phyloP scores from a whole-genome alignment of 1,140 invertebrate genomes.

The Bombus soroeensis region DNA sequence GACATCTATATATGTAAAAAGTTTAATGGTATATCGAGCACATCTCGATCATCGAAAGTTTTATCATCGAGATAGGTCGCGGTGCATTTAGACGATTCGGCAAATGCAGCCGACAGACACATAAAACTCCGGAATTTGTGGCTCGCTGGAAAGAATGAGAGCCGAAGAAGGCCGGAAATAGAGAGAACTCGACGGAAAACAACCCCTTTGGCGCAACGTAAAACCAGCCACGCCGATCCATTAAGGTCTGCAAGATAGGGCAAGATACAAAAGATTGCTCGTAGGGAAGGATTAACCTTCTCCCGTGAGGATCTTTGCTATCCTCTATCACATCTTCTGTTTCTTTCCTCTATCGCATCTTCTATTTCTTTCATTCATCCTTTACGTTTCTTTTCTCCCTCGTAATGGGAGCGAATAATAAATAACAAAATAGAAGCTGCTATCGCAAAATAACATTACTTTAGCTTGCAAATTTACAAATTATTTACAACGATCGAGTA shows the following conservation, averaged over 20 bases:
- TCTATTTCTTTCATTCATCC: neutral
- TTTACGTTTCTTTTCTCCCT: too few relatives aligned
- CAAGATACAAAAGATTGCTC: constrained; percentile 66
- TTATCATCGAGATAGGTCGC: neutral
- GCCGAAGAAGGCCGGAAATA: constrained; percentile 60
- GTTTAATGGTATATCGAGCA: neutral
- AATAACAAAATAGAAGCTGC: too few relatives aligned
- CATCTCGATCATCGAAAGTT: neutral
- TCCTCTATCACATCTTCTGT: constrained; percentile 6
- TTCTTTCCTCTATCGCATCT: neutral
- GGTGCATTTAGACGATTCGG: constrained; percentile 6
- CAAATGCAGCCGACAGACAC: constrained; percentile 27
- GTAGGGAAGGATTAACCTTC: constrained; percentile 52
- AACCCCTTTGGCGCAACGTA: constrained; percentile 63
- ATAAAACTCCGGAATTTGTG: constrained; percentile 73
- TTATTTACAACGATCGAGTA: too few relatives aligned
- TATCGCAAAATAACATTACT: too few relatives aligned
- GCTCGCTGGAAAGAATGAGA: constrained; percentile 52
- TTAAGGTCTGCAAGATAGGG: constrained; percentile 64
- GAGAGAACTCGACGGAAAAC: constrained; percentile 64
- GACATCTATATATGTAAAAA: too few relatives aligned
- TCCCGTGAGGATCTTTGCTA: constrained; percentile 35
- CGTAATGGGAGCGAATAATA: too few relatives aligned
- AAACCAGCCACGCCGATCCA: constrained; percentile 72
- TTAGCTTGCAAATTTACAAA: too few relatives aligned